A percentile compares a stretch with the other conserved stretches of the same genome.
Conservation (phyloP, 2,797 vertebrate species). For the Somateria mollissima region DNA sequence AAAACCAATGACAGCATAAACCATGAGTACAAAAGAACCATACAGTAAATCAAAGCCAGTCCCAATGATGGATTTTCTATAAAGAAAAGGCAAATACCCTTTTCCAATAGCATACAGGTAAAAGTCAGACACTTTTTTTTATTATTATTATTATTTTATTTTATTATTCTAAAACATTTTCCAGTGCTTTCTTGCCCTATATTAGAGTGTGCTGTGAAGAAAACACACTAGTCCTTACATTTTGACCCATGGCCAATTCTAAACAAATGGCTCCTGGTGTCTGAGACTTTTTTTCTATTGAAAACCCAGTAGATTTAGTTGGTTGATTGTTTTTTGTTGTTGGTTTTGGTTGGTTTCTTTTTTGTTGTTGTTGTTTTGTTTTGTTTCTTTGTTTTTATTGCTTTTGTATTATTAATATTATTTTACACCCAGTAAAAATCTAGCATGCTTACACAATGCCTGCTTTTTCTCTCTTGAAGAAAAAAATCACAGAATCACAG, state of each 20-base stretch:
- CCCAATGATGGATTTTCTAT: background rate
- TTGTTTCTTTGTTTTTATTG: no score
- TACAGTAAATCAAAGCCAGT: rapidly evolving
- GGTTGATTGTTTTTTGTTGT: no score
- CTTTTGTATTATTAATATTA: no score
- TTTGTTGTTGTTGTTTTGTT: no score
- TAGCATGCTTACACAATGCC: background rate
- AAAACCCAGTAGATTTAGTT: background rate
- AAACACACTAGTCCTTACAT: background rate
- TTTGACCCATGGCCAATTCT: background rate
- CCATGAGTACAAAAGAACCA: background rate
- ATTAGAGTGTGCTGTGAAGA: background rate
- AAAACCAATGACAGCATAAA: background rate
- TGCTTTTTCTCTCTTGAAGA: background rate
- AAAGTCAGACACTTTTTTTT: background rate
- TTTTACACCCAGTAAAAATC: background rate
- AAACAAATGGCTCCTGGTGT: background rate
- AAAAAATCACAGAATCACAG: no score
- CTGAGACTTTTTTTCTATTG: background rate
- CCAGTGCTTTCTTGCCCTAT: background rate
- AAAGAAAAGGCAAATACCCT: background rate
- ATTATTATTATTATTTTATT: no score
- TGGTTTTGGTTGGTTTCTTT: no score
- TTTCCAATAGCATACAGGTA: background rate
- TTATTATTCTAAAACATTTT: background rate